Conservation (phyloP, 2,113 vertebrate species). For the Spermophilus dauricus region DNA sequence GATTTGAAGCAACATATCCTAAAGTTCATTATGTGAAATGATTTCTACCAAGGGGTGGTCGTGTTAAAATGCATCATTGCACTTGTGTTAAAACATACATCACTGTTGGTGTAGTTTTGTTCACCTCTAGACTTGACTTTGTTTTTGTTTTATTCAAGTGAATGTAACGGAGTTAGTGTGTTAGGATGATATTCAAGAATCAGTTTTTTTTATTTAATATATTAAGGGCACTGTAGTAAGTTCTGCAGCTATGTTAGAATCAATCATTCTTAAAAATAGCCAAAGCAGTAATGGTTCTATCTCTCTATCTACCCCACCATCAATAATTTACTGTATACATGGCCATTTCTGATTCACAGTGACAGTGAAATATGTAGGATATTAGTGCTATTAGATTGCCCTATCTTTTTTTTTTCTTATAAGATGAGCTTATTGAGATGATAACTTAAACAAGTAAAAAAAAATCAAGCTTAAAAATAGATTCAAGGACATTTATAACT, state of each 20-base stretch:
- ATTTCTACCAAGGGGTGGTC: background rate
- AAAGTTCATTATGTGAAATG: slow-evolving; percentile 58
- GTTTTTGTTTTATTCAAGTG: slow-evolving; percentile 6
- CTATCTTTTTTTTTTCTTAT: background rate
- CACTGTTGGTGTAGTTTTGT: background rate
- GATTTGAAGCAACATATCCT: slow-evolving; percentile 40
- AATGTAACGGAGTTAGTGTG: background rate
- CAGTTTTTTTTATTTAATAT: background rate
- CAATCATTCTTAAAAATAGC: background rate
- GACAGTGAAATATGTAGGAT: background rate
- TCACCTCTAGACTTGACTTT: background rate
- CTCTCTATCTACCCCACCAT: background rate
- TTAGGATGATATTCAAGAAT: background rate
- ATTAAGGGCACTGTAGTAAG: background rate
- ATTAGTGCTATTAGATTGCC: background rate
- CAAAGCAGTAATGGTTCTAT: background rate
- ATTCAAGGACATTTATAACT: slow-evolving; percentile 43
- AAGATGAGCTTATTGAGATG: background rate
- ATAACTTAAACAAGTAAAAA: background rate
- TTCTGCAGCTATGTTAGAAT: background rate
- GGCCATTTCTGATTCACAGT: background rate
- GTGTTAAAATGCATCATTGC: background rate
- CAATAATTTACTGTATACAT: background rate
- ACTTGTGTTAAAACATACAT: background rate
- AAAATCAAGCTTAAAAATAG: background rate